phyloP scores from a whole-genome alignment of 2,888 invertebrate genomes.

The Ophioninae sp. region DNA sequence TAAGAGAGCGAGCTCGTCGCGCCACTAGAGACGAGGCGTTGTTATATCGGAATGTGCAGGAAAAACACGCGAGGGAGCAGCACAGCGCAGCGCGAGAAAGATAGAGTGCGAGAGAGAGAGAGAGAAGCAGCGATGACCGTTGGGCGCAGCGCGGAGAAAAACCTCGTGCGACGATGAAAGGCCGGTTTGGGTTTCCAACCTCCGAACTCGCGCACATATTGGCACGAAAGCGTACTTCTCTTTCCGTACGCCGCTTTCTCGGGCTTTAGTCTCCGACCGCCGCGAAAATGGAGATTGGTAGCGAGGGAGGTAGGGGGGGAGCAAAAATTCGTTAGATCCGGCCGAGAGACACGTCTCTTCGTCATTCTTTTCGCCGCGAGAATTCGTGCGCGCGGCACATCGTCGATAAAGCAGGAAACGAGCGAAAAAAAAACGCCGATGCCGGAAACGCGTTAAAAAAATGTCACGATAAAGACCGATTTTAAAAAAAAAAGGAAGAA shows the following conservation, averaged over 20 bases:
- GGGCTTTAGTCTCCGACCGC: background rate
- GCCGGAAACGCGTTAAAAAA: slow-evolving; percentile 42
- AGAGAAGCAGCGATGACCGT: slow-evolving; percentile 43
- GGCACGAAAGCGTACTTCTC: background rate
- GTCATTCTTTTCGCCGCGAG: slow-evolving; percentile 32
- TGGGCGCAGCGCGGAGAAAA: slow-evolving; percentile 42
- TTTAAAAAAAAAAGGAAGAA: background rate
- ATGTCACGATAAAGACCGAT: slow-evolving; percentile 7
- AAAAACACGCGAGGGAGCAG: slow-evolving; percentile 42
- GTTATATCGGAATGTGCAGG: slow-evolving; percentile 14
- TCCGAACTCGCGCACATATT: slow-evolving; percentile 8
- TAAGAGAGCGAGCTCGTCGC: slow-evolving; percentile 28
- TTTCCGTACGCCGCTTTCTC: background rate
- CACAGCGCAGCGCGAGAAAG: slow-evolving; percentile 17
- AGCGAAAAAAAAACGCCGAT: slow-evolving; percentile 22
- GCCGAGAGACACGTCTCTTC: background rate
- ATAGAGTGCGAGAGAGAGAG: slow-evolving; percentile 25
- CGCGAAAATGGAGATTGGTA: background rate
- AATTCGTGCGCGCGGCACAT: slow-evolving; percentile 38
- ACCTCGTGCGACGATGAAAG: slow-evolving; percentile 53
- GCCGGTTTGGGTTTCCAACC: slow-evolving; percentile 29
- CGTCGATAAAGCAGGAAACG: slow-evolving; percentile 34
- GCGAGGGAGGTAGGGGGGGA: background rate
- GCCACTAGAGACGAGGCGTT: slow-evolving; percentile 6
- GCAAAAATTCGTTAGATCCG: slow-evolving; percentile 38